Evolutionary conservation across 2,888 invertebrate genomes (phyloP).

Genomic region (Griposia aprilina): DNA sequence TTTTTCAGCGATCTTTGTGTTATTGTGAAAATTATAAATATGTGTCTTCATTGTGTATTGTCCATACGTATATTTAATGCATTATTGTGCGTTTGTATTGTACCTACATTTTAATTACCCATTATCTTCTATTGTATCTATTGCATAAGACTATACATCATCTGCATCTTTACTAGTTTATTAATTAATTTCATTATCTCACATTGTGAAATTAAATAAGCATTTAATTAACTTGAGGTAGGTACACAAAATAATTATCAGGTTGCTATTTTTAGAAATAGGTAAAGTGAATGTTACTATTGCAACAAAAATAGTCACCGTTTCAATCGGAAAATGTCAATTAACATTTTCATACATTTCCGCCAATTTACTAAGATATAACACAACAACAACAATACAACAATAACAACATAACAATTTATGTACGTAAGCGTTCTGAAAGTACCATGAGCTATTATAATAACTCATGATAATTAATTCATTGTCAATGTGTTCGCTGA

Average conservation of each 20-base stretch:
- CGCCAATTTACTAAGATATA: not conserved
- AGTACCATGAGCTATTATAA: conserved; percentile 23
- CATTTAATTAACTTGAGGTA: not conserved
- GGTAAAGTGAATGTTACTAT: not conserved
- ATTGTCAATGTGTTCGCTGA: conserved; percentile 1
- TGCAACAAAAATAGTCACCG: not conserved
- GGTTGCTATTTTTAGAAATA: not conserved
- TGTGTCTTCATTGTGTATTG: not conserved
- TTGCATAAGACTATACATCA: no score
- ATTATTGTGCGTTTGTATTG: conserved; percentile 1
- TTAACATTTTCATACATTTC: conserved; percentile 1
- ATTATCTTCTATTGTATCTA: not conserved
- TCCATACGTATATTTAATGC: not conserved
- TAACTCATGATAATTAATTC: conserved; percentile 32
- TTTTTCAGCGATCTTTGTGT: not conserved
- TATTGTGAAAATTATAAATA: not conserved
- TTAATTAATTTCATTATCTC: not conserved
- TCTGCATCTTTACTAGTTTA: not conserved
- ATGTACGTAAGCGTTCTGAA: conserved; percentile 5
- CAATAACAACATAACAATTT: not conserved
- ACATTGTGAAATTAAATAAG: not conserved
- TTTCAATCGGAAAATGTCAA: not conserved
- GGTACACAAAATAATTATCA: not conserved
- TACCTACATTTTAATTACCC: not conserved
- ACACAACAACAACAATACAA: no score